Conservation (phyloP, 2,113 vertebrate species). For the Eonycteris spelaea region DNA sequence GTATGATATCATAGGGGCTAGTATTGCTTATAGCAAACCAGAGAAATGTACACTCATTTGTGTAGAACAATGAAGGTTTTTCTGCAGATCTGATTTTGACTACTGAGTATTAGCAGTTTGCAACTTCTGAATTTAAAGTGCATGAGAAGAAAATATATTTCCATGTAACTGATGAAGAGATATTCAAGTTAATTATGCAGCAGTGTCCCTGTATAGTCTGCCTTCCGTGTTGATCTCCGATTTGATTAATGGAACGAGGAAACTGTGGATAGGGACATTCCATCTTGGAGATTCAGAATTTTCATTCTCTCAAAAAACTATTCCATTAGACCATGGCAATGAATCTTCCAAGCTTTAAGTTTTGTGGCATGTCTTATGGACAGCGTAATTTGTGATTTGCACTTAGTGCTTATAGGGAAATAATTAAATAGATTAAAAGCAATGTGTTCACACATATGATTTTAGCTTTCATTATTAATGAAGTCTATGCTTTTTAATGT, state of each 20-base stretch:
- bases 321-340: conserved; percentile 69
- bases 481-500: conserved; percentile 37
- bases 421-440: conserved; percentile 73
- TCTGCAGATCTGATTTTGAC: not conserved
- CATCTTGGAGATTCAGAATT: conserved; percentile 50
- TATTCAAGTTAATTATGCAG: conserved; percentile 19
- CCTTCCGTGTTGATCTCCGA: not conserved
- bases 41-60: not conserved
- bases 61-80: not conserved
- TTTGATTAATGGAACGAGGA: conserved; percentile 32
- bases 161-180: not conserved
- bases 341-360: conserved; percentile 61
- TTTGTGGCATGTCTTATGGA: conserved; percentile 59
- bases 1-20: not conserved
- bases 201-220: not conserved
- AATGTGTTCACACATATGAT: conserved; percentile 73
- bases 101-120: not conserved
- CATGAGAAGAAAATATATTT: conserved; percentile 37
- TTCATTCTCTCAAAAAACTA: conserved; percentile 49
- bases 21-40: not conserved
- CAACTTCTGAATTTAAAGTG: not conserved
- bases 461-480: conserved; percentile 70
- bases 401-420: conserved; percentile 65
- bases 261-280: not conserved
- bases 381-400: conserved; percentile 68